Evolutionary conservation across 2,888 invertebrate genomes (phyloP), one percentile per base, ranked within the genome.

Genomic region (Empis stercorea): DNA sequence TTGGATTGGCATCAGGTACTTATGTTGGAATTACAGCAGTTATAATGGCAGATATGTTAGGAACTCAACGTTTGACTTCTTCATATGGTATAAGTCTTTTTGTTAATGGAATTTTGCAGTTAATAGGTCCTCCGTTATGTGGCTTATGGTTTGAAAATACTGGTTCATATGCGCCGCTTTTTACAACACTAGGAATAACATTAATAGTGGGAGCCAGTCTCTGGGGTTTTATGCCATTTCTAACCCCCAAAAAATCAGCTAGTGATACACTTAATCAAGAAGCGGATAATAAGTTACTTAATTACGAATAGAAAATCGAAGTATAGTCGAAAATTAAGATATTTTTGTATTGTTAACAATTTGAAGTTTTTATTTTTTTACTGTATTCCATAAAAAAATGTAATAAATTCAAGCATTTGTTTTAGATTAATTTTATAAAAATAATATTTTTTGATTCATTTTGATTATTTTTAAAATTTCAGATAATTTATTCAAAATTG

Each of bases 1-100:
- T 88, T 59, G 89, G 89, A 2, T 68, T 89, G 14, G 83, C 87
- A 3, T 87, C 88, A 0, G 89, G 89, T 10, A 77, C 84, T 3
- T 89, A 88, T 62, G 86, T 87, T 0, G 89, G 89, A 4, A 81
- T 89, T 13, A 87, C 87, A 1, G 87, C 89, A 1, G 80, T 89
- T 36, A 86, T 88, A 4, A 87, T 89, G 85, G 86, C 87, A 0
- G 88, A 89, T 60, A 81, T 88, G 80, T 62, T 89, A 7, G 89
- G 89, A 0, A 81, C 84, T 0, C 87, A 89, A 55, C 74, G 85
- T n/a, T 65, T 89, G 0, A 86, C 87, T 60, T 86, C 87, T 0
- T 86, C 87, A 0, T 89, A 88, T 57, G 89, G 89, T 1, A 87
- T 89, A 30, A 87, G 87, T 54, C 69, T 89, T 30, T 88, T 89